Percentiles rank a stretch among this genome's conserved stretches.
Conservation (phyloP, 2,113 vertebrate genomes). For the Catagonus wagneri region DNA sequence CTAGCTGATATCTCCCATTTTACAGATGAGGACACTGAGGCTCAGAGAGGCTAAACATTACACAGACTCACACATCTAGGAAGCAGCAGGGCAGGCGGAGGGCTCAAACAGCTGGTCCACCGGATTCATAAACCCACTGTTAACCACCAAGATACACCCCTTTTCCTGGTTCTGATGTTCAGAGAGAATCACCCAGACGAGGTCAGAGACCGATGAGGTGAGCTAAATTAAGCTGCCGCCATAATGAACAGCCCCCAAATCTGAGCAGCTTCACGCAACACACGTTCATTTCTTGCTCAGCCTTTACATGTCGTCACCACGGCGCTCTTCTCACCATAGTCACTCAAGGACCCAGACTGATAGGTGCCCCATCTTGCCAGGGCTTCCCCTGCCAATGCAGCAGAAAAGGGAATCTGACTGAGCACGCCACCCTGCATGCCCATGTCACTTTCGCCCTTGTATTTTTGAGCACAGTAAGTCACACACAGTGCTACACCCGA, state of each 20-base stretch:
- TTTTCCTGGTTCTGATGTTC: background rate
- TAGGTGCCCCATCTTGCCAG: background rate
- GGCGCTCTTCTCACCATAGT: background rate
- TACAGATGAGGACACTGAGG: background rate
- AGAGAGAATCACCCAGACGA: background rate
- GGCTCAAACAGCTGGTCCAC: background rate
- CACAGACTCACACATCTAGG: background rate
- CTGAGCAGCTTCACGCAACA: background rate
- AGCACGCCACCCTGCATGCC: background rate
- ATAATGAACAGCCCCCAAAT: background rate
- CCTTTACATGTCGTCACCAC: fast-evolving
- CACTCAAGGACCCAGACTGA: background rate
- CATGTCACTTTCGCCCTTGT: background rate
- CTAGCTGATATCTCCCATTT: background rate
- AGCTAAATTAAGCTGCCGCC: fast-evolving
- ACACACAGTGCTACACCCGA: background rate
- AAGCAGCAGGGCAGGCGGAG: background rate
- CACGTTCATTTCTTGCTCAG: background rate
- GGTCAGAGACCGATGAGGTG: too few species aligned
- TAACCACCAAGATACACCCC: background rate
- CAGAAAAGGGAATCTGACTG: background rate
- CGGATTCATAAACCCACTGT: background rate
- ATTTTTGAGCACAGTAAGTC: slow-evolving; percentile 4
- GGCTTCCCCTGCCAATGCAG: too few species aligned
- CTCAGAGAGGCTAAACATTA: background rate